Base-by-base conservation (phyloP, 2,113 vertebrate genomes). In the Callospermophilus lateralis region DNA sequence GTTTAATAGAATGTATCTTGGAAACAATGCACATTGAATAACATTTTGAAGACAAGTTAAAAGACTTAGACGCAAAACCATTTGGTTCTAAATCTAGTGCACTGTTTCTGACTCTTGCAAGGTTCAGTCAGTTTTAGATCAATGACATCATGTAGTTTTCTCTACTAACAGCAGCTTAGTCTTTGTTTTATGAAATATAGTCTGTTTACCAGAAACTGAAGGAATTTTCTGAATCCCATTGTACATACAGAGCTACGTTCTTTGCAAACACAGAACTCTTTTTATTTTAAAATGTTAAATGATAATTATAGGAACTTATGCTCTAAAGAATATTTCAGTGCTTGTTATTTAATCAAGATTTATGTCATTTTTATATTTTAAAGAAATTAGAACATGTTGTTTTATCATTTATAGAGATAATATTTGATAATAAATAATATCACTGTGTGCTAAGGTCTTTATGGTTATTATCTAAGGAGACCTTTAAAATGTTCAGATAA, bases 51-150 rank as follows among this genome's bases (percentile, higher is more conserved):
- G 32, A 95, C 45, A 96, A 95, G 48, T 90, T 88, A 65, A 92
- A 84, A 89, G 80, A 86, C 45, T 77, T 76, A 86, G 67, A 94
- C 91, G 90, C 65, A 94, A 94, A 97, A 80, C 15, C 76, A 74
- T 87, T 97, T 97, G 93, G 76, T 97, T 96, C 80, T 93, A 93
- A 97, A 84, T 90, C 63, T 79, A 89, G 53, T 58, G 37, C 39
- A 77, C 34, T 90, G 20, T 61, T 88, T 92, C 65, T 92, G 32
- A 94, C 70, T 86, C 53, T 80, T 97, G 83, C 34, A 51, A 94
- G 92, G 42, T 84, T 70, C 78, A 85, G 95, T 61, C 26, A 48
- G 58, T 96, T 95, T 92, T 88, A 37, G 53, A 78, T 95, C 79
- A 91, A 72, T 95, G 93, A 96, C 92, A 65, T 90, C 74, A 94